Percentiles rank a stretch among this genome's conserved stretches.
phyloP scores from a whole-genome alignment of 2,113 vertebrate species.

The Cebidichthys violaceus region DNA sequence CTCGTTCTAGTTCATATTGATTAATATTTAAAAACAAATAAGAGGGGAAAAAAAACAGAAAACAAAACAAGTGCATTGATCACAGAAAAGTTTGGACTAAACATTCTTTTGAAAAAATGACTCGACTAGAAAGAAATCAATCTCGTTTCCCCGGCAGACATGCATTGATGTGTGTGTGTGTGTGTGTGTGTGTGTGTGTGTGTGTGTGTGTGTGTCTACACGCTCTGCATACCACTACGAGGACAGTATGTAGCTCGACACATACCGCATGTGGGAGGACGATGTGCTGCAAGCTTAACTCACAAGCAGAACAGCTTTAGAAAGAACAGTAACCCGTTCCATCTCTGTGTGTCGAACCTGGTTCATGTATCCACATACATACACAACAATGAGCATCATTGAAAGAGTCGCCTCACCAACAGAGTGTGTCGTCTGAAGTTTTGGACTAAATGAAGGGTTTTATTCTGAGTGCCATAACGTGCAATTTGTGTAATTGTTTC shows the following conservation, averaged over 20 bases:
- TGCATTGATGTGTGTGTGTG: constrained; percentile 56
- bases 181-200: constrained; percentile 47
- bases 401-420: background rate
- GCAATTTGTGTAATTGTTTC: background rate
- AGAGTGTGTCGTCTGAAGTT: background rate
- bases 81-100: constrained; percentile 59
- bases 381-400: constrained; percentile 24
- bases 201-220: constrained; percentile 47
- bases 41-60: background rate
- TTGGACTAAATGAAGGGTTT: background rate
- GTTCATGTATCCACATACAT: constrained; percentile 48
- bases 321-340: constrained; percentile 33
- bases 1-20: constrained; percentile 67
- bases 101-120: constrained; percentile 45
- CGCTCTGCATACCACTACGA: constrained; percentile 59
- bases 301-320: constrained; percentile 60
- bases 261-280: constrained; percentile 47
- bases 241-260: constrained; percentile 60
- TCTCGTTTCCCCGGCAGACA: constrained; percentile 60
- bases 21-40: constrained; percentile 64
- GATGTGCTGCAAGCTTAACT: constrained; percentile 56
- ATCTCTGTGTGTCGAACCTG: constrained; percentile 45
- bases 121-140: constrained; percentile 61
- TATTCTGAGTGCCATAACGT: constrained; percentile 1
- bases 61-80: constrained; percentile 65